Conservation (phyloP, 1,140 invertebrate species). For the Hydropsyche tenuis region DNA sequence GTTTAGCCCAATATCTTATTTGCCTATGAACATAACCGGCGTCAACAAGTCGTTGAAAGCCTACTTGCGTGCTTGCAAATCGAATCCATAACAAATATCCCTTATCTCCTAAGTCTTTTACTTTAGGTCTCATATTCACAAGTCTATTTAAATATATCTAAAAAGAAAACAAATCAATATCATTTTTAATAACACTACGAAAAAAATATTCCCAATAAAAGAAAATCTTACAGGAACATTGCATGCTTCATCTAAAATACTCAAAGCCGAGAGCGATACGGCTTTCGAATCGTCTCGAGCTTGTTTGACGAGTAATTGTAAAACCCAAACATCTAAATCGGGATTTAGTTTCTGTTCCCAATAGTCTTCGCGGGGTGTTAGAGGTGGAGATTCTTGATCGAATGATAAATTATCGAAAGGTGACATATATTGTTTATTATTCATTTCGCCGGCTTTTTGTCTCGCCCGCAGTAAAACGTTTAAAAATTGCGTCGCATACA, state of each 20-base stretch:
- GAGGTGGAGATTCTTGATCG: conserved; percentile 26
- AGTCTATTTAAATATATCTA: conserved; percentile 80
- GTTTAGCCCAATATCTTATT: conserved; percentile 77
- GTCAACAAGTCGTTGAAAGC: conserved; percentile 72
- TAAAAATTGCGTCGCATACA: conserved; percentile 91
- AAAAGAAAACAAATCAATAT: conserved; percentile 32
- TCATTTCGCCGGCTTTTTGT: conserved; percentile 60
- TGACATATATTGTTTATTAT: conserved; percentile 52
- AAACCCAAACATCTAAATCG: conserved; percentile 79
- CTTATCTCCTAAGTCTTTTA: conserved; percentile 81
- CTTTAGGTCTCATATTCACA: conserved; percentile 73
- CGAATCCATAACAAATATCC: conserved; percentile 82
- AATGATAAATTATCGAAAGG: conserved; percentile 5
- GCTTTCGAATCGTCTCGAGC: conserved; percentile 79
- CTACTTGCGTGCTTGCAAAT: conserved; percentile 78
- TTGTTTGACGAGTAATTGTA: conserved; percentile 81
- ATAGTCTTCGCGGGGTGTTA: neutral
- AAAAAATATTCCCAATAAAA: neutral
- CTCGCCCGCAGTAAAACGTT: conserved; percentile 81
- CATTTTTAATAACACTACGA: neutral
- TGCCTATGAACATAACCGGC: conserved; percentile 75
- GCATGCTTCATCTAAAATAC: conserved; percentile 90
- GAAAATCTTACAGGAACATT: conserved; percentile 72
- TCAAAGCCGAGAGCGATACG: conserved; percentile 79
- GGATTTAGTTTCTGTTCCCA: conserved; percentile 49